Base-by-base conservation (phyloP, 2,888 invertebrate species). In the Drosophila formosana region DNA sequence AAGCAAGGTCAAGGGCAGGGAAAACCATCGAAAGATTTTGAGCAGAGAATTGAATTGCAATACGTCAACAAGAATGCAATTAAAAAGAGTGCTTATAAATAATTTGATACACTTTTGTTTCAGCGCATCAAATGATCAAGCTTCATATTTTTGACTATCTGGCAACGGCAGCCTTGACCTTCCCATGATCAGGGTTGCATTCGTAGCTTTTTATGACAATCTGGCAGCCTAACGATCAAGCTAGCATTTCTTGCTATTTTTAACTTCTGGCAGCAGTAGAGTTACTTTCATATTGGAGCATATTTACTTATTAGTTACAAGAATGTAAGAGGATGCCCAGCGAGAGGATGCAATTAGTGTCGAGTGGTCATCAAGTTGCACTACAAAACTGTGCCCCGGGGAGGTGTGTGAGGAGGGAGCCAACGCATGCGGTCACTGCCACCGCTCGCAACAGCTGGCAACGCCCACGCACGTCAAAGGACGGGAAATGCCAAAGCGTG, bases 291-390 rank as follows among this genome's bases (percentile, higher is more conserved):
- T 18, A 49, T 23, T 49, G 9, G 1, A 32, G 18, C 30, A 37
- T 32, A n/a, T 30, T 45, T 25, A 41, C 18, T 55, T 25, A 32
- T 45, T 25, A 41, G 18, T 32, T 55, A 25, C 4, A 39, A 26
- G 37, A n/a, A 25, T 32, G 32, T n/a, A 45, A 18, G 32, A 32
- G 60, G 32, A 43, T 52, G 60, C 43, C 11, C 43, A 30, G 41
- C 39, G 39, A 60, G 18, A 64, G 67, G 66, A 73, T 63, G 64
- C 78, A 83, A 84, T 81, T 82, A 81, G 68, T 53, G 55, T 67
- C 66, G 66, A 82, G 68, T 65, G 82, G 51, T 61, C 71, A 41
- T 82, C 66, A 53, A 69, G 43, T 56, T 50, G 61, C 49, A 47
- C 41, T 39, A 47, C 41, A 43, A 23, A 18, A 32, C 32, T 32